Base-by-base conservation (phyloP, 1,140 invertebrate species). In the Drosophila funebris region DNA sequence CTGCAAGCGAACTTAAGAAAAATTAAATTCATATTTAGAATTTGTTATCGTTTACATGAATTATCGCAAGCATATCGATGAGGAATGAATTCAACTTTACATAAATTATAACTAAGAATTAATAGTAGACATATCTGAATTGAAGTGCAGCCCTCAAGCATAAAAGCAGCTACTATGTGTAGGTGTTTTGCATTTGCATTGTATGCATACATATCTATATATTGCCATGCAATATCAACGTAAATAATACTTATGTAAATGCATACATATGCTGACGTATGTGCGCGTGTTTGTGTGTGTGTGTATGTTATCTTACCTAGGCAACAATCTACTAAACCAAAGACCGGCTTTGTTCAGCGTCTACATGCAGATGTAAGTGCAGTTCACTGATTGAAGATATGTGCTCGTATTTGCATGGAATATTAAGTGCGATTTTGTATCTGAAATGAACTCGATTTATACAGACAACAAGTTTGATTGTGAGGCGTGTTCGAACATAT, bases 401-500 rank as follows among this genome's bases (percentile, higher is more conserved):
- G 22, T 22, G 7, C n/a, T 8, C 13, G 43, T 36, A 61, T 68
- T 68, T 68, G 54, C 44, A 68, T 68, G 64, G 56, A 68, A 68
- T 68, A 68, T 58, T 60, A 68, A 68, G 56, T 54, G 44, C 33
- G 54, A 68, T 67, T 67, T 67, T 43, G 8, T 50, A 68, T 60
- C 64, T 50, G 22, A 31, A 43, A 22, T 52, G 44, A 60, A 52
- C 43, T 50, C 56, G 54, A 43, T 16, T 24, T n/a, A 33, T 14
- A 50, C 48, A 52, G 11, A 52, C 44, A 68, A 60, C 31, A 31
- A 60, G 54, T 41, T 68, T 43, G 22, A 68, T 61, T 68, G 64
- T 60, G 22, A 36, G 50, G 37, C 50, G 39, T 46, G 9, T 29
- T 52, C 9, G 13, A 33, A 52, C 29, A 52, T 52, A 33, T 33